Percentiles rank a stretch among this genome's conserved stretches.
Evolutionary conservation across 2,113 vertebrate genomes (phyloP).

Genomic region (Asarcornis scutulata): DNA sequence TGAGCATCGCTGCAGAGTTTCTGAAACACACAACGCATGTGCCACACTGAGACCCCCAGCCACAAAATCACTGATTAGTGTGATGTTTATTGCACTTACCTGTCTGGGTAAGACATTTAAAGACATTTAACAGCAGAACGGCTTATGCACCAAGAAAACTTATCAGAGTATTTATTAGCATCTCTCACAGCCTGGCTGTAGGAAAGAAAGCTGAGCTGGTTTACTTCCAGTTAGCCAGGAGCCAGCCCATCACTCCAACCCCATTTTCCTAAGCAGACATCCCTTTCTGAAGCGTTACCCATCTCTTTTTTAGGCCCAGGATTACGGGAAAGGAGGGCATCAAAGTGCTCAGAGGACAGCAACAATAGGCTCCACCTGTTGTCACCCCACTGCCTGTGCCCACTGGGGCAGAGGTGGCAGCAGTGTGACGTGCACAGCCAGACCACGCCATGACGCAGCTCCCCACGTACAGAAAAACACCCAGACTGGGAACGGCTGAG

Average conservation of each 20-base stretch:
- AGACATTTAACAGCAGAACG: not conserved
- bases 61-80: not conserved
- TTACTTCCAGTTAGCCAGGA: not conserved
- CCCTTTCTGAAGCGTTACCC: not conserved
- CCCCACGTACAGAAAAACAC: not conserved
- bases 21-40: conserved; percentile 65
- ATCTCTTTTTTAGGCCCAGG: not conserved
- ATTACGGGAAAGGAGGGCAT: not conserved
- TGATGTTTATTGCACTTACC: not conserved
- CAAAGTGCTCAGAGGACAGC: not conserved
- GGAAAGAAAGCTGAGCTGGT: not conserved
- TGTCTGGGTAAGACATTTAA: not conserved
- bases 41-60: not conserved
- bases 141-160: not conserved
- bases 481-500: not conserved
- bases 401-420: not conserved
- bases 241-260: not conserved
- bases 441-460: not conserved
- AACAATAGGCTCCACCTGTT: not conserved
- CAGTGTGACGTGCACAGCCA: not conserved
- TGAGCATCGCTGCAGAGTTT: conserved; percentile 87
- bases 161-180: not conserved
- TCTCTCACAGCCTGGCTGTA: not conserved
- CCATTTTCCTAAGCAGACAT: not conserved
- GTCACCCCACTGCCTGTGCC: not conserved